Conservation (phyloP, 1,140 invertebrate species). For the Spodoptera frugiperda region DNA sequence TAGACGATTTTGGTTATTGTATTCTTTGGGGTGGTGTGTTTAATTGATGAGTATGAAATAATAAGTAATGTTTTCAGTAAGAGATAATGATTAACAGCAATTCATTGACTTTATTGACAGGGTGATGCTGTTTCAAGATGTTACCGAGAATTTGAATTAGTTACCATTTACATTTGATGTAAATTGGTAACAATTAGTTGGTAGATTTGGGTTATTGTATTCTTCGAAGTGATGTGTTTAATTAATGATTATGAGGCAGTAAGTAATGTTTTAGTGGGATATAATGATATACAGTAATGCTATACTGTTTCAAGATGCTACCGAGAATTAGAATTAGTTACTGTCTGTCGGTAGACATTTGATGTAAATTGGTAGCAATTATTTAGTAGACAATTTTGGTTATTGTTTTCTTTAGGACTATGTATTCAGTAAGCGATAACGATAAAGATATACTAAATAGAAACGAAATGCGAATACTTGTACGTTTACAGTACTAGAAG, state of each 20-base stretch:
- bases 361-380: background rate
- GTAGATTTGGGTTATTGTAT: slow-evolving; percentile 9
- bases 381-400: background rate
- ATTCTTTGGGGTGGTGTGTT: background rate
- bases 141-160: slow-evolving; percentile 28
- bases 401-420: background rate
- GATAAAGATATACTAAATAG: too few species aligned
- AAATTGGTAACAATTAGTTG: background rate
- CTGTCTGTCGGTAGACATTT: background rate
- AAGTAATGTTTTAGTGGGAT: too few species aligned
- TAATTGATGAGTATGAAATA: too few species aligned
- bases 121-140: slow-evolving; percentile 27
- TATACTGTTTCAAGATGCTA: slow-evolving; percentile 22
- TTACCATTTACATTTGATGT: background rate
- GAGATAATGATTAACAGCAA: too few species aligned
- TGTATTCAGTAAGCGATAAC: too few species aligned
- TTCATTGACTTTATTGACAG: slow-evolving; percentile 44
- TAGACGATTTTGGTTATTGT: slow-evolving; percentile 5
- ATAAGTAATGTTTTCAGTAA: too few species aligned
- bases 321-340: slow-evolving; percentile 28
- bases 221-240: too few species aligned
- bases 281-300: too few species aligned
- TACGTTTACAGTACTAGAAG: too few species aligned
- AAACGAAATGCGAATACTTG: too few species aligned
- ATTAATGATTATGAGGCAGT: too few species aligned